A percentile compares a stretch with the other conserved stretches of the same genome.
These are phyloP conservation scores for Euphysa ruthae DNA, from an alignment of 30 jellyfish, hydroid and myxozoan species.

Conservation along the genomic window DNA sequence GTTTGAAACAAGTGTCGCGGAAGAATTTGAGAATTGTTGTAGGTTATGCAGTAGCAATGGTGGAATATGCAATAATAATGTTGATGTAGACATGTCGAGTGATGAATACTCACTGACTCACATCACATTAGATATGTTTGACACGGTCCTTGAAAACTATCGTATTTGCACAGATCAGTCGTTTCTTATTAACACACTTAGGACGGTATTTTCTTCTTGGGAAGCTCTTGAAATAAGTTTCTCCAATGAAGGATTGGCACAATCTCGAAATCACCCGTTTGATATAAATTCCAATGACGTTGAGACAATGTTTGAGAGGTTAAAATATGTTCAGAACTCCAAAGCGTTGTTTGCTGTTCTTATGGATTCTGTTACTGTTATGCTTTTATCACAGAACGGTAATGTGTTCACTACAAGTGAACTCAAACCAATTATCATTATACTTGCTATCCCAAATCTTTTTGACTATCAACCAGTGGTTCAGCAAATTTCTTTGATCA, in stretches of 20 bases:
- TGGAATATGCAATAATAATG: neutral
- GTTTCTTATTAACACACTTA: conserved; percentile 54
- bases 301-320: conserved; percentile 7
- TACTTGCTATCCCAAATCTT: conserved; percentile 12
- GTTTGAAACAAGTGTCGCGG: conserved; percentile 37
- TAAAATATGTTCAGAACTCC: neutral
- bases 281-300: conserved; percentile 16
- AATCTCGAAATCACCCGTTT: neutral
- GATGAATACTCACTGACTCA: conserved; percentile 78
- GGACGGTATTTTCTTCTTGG: conserved; percentile 85
- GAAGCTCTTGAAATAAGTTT: conserved; percentile 55
- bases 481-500: conserved; percentile 10
- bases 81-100: neutral
- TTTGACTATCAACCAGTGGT: conserved; percentile 11
- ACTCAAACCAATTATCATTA: conserved; percentile 17
- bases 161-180: conserved; percentile 63
- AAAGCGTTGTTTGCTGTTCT: conserved; percentile 1
- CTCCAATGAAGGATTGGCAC: conserved; percentile 16
- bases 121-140: conserved; percentile 61
- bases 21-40: neutral
- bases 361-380: conserved; percentile 15
- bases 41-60: neutral
- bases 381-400: conserved; percentile 11
- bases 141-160: conserved; percentile 41
- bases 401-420: neutral